phyloP scores from a whole-genome alignment of 64 coral and sea anemone species.

The Porites lutea region DNA sequence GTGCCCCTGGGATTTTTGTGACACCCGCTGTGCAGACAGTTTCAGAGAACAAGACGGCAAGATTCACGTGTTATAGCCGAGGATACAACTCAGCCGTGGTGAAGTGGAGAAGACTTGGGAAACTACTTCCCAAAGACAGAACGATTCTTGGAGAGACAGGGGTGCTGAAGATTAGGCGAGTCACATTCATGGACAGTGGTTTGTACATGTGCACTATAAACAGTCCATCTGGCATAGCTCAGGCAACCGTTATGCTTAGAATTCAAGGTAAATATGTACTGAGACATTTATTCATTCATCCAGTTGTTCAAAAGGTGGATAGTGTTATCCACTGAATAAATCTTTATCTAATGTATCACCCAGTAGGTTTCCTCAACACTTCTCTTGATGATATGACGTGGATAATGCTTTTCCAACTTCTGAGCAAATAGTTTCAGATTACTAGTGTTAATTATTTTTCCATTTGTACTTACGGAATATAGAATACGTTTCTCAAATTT shows the following conservation, averaged over 20 bases:
- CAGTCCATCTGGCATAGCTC: conserved; percentile 18
- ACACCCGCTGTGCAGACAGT: conserved; percentile 26
- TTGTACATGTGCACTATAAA: conserved; percentile 34
- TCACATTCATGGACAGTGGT: conserved; percentile 18
- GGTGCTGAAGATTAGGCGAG: conserved; percentile 16
- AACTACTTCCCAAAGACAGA: neutral
- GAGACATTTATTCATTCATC: too few species aligned
- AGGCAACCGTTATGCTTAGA: neutral
- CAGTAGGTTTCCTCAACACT: too few species aligned
- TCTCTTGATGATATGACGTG: too few species aligned
- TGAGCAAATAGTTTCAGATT: too few species aligned
- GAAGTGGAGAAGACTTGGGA: conserved; percentile 25
- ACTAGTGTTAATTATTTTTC: too few species aligned
- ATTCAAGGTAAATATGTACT: neutral
- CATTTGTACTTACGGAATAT: too few species aligned
- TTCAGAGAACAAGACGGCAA: neutral
- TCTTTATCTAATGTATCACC: too few species aligned
- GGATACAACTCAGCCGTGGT: neutral
- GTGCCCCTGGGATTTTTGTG: conserved; percentile 8
- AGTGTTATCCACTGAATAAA: too few species aligned
- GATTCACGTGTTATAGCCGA: conserved; percentile 41
- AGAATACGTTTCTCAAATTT: too few species aligned
- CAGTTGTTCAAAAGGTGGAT: too few species aligned
- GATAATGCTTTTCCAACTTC: too few species aligned
- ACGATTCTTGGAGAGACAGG: neutral